Conservation (phyloP, 2,113 vertebrate species). For the Anarrhichthys ocellatus region DNA sequence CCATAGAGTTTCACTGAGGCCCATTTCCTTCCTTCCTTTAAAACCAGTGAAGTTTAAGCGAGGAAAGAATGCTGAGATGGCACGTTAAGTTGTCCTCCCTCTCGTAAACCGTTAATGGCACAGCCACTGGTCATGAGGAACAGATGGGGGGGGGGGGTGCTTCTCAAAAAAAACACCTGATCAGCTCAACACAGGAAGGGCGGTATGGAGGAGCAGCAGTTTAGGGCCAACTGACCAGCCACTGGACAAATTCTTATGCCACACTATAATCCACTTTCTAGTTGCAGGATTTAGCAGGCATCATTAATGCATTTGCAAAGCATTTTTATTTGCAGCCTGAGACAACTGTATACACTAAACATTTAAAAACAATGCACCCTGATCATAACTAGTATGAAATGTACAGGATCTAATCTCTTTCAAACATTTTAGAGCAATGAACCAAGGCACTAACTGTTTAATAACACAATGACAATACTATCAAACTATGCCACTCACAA, state of each 20-base stretch:
- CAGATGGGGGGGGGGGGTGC: constrained; percentile 24
- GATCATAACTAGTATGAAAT: background rate
- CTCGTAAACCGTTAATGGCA: constrained; percentile 68
- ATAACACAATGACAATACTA: background rate
- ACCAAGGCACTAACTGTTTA: background rate
- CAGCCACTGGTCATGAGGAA: constrained; percentile 66
- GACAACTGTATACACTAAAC: background rate
- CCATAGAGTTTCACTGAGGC: constrained; percentile 35
- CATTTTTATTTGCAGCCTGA: background rate
- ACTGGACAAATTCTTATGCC: background rate
- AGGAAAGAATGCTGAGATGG: constrained; percentile 77
- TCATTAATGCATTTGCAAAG: background rate
- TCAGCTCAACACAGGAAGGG: constrained; percentile 58
- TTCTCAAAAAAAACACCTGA: constrained; percentile 61
- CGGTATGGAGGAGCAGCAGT: constrained; percentile 39
- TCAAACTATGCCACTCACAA: background rate
- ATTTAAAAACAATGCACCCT: background rate
- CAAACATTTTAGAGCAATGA: background rate
- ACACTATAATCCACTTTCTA: background rate
- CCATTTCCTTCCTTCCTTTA: constrained; percentile 80
- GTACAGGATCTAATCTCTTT: background rate
- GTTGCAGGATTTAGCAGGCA: background rate
- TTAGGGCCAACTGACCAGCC: constrained; percentile 9
- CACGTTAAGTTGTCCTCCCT: constrained; percentile 72
- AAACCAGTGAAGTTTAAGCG: constrained; percentile 69